Conservation (phyloP, 1,140 invertebrate genomes). For the Stenopsyche tienmushanensis region DNA sequence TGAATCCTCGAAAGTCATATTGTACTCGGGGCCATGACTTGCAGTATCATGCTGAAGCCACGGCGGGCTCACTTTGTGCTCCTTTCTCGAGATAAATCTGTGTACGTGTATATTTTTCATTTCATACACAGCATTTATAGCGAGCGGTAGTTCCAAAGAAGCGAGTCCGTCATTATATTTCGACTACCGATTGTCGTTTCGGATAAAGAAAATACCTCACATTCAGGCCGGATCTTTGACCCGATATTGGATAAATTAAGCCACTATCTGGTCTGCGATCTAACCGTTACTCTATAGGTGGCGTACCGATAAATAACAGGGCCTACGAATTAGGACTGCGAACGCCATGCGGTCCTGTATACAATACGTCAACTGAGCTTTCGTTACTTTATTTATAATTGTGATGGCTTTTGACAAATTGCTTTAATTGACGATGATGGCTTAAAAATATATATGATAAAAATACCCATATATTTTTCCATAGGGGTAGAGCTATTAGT, state of each 20-base stretch:
- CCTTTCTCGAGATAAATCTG: neutral
- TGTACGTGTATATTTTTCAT: constrained; percentile 2
- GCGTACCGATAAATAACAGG: constrained; percentile 1
- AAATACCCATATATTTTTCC: no score
- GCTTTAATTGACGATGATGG: no score
- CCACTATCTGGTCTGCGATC: constrained; percentile 15
- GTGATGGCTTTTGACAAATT: neutral
- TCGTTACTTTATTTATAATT: neutral
- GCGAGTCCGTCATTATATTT: constrained; percentile 18
- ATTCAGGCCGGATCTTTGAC: constrained; percentile 30
- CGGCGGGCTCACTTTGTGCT: neutral
- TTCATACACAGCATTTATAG: neutral
- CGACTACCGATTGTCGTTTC: constrained; percentile 37
- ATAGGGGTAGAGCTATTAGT: no score
- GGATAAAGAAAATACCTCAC: constrained; percentile 35
- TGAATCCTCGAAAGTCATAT: constrained; percentile 2
- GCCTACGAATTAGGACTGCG: constrained; percentile 1
- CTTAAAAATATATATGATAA: no score
- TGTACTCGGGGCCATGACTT: constrained; percentile 7
- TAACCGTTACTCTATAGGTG: neutral
- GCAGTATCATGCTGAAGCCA: constrained; percentile 13
- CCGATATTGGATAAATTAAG: constrained; percentile 13
- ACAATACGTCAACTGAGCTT: no score
- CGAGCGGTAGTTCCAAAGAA: constrained; percentile 21
- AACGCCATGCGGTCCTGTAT: constrained; percentile 5